Evolutionary conservation across 37 sponge, comb jelly and placozoan species (phyloP).

Genomic region (Oopsacas minuta): DNA sequence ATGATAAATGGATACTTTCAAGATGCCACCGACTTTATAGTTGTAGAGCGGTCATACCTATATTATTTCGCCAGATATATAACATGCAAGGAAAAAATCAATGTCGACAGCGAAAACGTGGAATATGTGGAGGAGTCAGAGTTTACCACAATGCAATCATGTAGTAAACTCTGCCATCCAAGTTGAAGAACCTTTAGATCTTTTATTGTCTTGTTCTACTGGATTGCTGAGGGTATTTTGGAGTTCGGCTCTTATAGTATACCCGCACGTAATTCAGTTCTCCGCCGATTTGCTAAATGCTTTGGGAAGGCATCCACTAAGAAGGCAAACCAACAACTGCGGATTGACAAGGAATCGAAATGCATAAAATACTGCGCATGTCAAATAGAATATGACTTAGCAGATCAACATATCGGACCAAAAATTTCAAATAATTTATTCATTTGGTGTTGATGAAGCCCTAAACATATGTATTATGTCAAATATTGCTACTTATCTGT

Average conservation of each 20-base stretch:
- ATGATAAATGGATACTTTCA: not conserved
- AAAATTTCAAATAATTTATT: slow-evolving; percentile 14
- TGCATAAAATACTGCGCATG: not conserved
- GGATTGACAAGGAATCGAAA: not conserved
- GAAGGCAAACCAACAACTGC: slow-evolving; percentile 10
- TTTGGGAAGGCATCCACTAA: slow-evolving; percentile 17
- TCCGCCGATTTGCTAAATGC: not conserved
- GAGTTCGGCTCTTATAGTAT: not conserved
- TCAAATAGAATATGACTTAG: slow-evolving; percentile 6
- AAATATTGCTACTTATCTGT: slow-evolving; percentile 14
- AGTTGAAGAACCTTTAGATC: slow-evolving; percentile 13
- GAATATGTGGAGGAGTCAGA: not conserved
- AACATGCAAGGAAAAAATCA: slow-evolving; percentile 17
- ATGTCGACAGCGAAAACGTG: not conserved
- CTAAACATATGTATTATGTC: slow-evolving; percentile 7
- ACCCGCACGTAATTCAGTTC: slow-evolving; percentile 11
- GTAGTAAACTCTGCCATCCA: slow-evolving; percentile 15
- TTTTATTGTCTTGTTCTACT: slow-evolving; percentile 14
- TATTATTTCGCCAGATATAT: not conserved
- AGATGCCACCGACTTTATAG: not conserved
- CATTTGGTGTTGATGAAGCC: slow-evolving; percentile 15
- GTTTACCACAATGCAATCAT: not conserved
- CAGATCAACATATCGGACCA: not conserved
- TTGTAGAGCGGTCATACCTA: slow-evolving; percentile 3
- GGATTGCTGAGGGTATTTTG: slow-evolving; percentile 6